Evolutionary conservation across 2,797 vertebrate species (phyloP), one percentile per base, ranked within the genome.

Genomic region (Sebastes itinus): DNA sequence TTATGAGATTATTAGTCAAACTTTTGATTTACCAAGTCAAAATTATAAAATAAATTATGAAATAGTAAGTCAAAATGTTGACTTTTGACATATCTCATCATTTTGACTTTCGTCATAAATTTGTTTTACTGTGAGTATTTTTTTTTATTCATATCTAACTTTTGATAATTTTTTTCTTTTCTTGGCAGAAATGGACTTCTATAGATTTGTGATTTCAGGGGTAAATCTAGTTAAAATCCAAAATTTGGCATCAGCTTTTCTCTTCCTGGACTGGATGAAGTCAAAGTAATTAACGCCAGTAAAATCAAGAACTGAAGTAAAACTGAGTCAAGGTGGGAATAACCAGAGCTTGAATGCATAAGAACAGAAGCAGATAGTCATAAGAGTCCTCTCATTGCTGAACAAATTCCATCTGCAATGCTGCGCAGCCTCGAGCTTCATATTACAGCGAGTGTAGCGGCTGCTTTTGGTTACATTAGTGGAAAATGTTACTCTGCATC

Each of bases 401-500:
- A 88, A 80, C 71, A 87, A 78, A 83, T 87, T 88, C 88, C 82
- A 86, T 85, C 81, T 80, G 84, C 54, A 78, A 61, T 16, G 71
- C 72, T 85, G 55, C 52, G 82, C 80, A 89, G 90, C 77, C 65
- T 73, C 74, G 49, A 87, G 86, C 85, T 87, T 94, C 83, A 87
- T 88, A 82, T 92, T 91, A 91, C 90, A 91, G 70, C 9, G 38
- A 79, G 68, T 64, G 69, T 20, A 72, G 85, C 75, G 83, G 89
- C 76, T 91, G 87, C 77, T 81, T 88, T 88, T 89, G 90, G 89
- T 92, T 88, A 86, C 80, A 87, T 89, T 88, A 75, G 82, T 89
- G 93, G 92, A 94, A 92, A 91, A 88, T 88, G 78, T 91, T 88
- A 85, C 85, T 23, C 81, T 78, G 79, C 85, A 66, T 87, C 84